Evolutionary conservation across 2,113 vertebrate genomes (phyloP), one percentile per base, ranked within the genome.

Genomic region (Anarhynchus alexandrinus): DNA sequence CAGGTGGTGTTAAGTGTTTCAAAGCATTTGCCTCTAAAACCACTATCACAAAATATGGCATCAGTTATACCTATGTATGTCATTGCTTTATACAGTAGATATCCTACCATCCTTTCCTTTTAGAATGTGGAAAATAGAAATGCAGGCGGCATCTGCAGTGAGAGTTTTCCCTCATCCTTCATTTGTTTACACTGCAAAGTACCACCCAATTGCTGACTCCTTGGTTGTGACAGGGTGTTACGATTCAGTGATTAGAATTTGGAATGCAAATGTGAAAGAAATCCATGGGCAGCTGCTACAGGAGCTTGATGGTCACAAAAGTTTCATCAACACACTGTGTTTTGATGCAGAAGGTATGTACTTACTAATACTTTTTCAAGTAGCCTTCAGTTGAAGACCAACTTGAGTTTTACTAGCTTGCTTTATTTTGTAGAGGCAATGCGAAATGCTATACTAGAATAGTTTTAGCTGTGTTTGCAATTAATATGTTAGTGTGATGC

Each of bases 91-190:
- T 73, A 30, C 34, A 43, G 54, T 32, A 69, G 58, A 21, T 59
- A 49, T 32, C 52, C 34, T 62, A 61, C 82, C 86, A 76, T 95
- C 49, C 15, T 87, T 83, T 88, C 30, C 80, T 88, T 96, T 61
- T 87, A 99, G 99, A 96, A 98, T 99, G 94, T 99, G 99, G 99
- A 98, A 98, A 82, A 98, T 99, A 96, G 98, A 99, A 96, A 94
- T 81, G 57, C 98, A 99, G 42, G 96, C 93, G 9, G 96, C 96
- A 18, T 97, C 97, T 29, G 98, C 99, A 55, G 98, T 98, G 88
- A 99, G 98, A 97, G 98, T 99, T 92, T 99, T 99, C 61, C 99
- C 99, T 76, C 99, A 99, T 93, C 99, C 99, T 30, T 99, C 98
- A 15, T 99, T 99, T 95, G 99, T 99, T 76, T 99, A 99, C 95